Percentiles rank a stretch among this genome's conserved stretches.
These are phyloP conservation scores for Machaerirhynchus nigripectus DNA, from an alignment of 2,113 vertebrate species.

Conservation along the genomic window DNA sequence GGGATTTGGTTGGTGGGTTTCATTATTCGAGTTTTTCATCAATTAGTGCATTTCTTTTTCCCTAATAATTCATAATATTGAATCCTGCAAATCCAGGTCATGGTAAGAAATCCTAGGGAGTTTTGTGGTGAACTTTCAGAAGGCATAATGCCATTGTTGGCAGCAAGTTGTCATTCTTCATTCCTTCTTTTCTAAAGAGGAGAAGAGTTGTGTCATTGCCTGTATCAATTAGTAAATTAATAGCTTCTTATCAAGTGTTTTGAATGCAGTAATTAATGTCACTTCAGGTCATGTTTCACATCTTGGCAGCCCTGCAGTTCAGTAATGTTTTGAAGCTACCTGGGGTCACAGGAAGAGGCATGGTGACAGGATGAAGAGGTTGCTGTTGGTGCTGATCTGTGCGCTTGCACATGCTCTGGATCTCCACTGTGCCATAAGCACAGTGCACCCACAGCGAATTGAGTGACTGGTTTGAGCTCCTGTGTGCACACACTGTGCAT, in stretches of 20 bases:
- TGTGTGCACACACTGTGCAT: too few species aligned
- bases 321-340: neutral
- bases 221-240: neutral
- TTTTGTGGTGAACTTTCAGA: neutral
- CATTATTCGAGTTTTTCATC: neutral
- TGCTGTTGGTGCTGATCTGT: neutral
- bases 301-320: neutral
- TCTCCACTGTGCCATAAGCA: fast-evolving
- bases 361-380: neutral
- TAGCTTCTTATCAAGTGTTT: neutral
- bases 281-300: neutral
- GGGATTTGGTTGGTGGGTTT: neutral
- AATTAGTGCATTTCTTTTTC: neutral
- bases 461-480: neutral
- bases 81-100: neutral
- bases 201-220: neutral
- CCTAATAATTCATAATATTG: neutral
- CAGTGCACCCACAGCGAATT: fast-evolving
- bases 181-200: neutral
- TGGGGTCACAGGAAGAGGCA: neutral
- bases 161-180: neutral
- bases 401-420: neutral
- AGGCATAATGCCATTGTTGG: neutral
- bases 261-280: neutral
- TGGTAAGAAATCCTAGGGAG: neutral